Percentiles rank a stretch among this genome's conserved stretches.
These are phyloP conservation scores for Nephrotoma flavescens DNA, from an alignment of 2,888 invertebrate genomes.

Conservation along the genomic window DNA sequence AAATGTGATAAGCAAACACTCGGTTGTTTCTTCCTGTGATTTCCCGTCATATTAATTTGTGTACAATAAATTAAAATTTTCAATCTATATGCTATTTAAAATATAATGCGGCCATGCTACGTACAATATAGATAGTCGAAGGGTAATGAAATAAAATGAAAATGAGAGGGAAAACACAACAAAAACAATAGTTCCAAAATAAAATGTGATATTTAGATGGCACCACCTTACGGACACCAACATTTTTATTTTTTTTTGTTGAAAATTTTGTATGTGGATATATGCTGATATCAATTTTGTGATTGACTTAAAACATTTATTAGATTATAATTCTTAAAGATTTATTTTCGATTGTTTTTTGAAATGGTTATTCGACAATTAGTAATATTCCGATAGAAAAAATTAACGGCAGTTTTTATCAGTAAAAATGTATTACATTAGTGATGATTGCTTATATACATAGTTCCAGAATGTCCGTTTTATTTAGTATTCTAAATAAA, in stretches of 20 bases:
- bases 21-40: not conserved
- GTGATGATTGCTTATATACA: not conserved
- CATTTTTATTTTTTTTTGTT: not conserved
- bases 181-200: not conserved
- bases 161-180: not conserved
- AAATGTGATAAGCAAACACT: not conserved
- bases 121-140: not conserved
- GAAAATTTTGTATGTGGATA: not conserved
- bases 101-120: not conserved
- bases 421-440: not conserved
- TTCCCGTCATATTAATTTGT: not conserved
- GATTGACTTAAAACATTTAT: not conserved
- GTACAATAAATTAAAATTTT: not conserved
- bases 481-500: not conserved
- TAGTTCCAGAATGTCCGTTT: not conserved
- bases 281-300: not conserved
- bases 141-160: not conserved
- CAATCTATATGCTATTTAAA: not conserved
- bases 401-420: not conserved
- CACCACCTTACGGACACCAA: not conserved
- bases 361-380: not conserved
- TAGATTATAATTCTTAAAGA: not conserved
- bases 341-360: not conserved
- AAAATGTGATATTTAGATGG: not conserved
- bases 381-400: not conserved